Percentiles rank a stretch among this genome's conserved stretches.
Evolutionary conservation across 1,140 invertebrate species (phyloP).

Genomic region (Spodoptera frugiperda): DNA sequence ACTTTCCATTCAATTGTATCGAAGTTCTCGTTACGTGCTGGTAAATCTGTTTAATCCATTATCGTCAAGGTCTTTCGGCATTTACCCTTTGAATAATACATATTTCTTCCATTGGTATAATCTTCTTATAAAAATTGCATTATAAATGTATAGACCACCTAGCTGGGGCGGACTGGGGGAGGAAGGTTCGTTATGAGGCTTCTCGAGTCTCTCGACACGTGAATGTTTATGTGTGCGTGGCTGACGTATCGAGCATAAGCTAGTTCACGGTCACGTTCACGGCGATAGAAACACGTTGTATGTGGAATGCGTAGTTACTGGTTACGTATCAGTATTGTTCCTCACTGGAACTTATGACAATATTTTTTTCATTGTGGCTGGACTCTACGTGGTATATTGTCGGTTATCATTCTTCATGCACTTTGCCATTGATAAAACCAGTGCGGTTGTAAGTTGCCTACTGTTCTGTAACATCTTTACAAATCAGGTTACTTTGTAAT

Average conservation of each 20-base stretch:
- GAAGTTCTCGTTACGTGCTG: slow-evolving; percentile 10
- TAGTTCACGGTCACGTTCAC: slow-evolving; percentile 78
- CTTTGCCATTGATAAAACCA: neutral
- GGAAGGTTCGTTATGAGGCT: slow-evolving; percentile 63
- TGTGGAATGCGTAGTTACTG: slow-evolving; percentile 36
- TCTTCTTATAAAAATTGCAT: slow-evolving; percentile 58
- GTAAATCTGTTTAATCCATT: slow-evolving; percentile 51
- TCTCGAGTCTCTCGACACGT: slow-evolving; percentile 53
- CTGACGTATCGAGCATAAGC: slow-evolving; percentile 48
- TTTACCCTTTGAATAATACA: slow-evolving; percentile 51
- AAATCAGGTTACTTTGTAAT: too few relatives aligned
- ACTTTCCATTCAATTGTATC: slow-evolving; percentile 36
- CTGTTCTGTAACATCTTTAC: too few relatives aligned
- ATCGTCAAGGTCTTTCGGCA: slow-evolving; percentile 39
- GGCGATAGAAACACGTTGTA: slow-evolving; percentile 50
- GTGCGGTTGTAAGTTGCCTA: too few relatives aligned
- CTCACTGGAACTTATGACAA: slow-evolving; percentile 10
- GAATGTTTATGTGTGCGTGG: slow-evolving; percentile 46
- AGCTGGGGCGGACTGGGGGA: slow-evolving; percentile 8
- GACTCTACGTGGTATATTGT: neutral
- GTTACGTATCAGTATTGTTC: slow-evolving; percentile 28
- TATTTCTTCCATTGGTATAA: slow-evolving; percentile 49
- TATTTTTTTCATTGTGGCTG: too few relatives aligned
- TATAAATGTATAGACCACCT: slow-evolving; percentile 35
- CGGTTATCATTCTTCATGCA: neutral